Conservation (phyloP, 37 sponge, comb jelly and placozoan species). For the Bolinopsis microptera region DNA sequence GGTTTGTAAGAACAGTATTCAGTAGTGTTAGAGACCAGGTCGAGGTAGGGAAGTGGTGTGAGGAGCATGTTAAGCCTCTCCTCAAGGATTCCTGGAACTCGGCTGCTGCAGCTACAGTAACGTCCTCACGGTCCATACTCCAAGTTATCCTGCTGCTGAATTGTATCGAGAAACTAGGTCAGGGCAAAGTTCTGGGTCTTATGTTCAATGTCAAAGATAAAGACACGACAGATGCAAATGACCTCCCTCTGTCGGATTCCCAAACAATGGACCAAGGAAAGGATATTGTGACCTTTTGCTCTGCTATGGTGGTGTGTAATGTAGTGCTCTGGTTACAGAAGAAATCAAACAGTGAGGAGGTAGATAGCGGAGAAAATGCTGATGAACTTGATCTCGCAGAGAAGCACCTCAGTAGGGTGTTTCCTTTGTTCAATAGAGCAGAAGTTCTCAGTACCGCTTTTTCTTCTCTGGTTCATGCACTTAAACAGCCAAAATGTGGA, state of each 20-base stretch:
- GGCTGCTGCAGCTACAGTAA: constrained; percentile 20
- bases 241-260: constrained; percentile 30
- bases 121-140: background rate
- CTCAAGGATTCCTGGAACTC: constrained; percentile 57
- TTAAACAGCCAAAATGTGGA: background rate
- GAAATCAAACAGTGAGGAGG: background rate
- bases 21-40: constrained; percentile 56
- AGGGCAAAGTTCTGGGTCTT: constrained; percentile 26
- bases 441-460: constrained; percentile 18
- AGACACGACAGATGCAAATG: constrained; percentile 48
- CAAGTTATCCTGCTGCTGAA: constrained; percentile 33
- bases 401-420: constrained; percentile 49
- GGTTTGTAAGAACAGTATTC: background rate
- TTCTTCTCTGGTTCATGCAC: constrained; percentile 6
- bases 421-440: constrained; percentile 25
- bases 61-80: constrained; percentile 54
- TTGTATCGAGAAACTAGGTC: constrained; percentile 59
- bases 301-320: constrained; percentile 19
- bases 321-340: background rate
- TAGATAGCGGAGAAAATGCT: background rate
- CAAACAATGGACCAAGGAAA: background rate
- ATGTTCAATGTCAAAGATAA: constrained; percentile 49
- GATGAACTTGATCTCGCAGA: background rate
- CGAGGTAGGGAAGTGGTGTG: constrained; percentile 53
- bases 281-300: constrained; percentile 60